phyloP scores from a whole-genome alignment of 2,888 invertebrate species.

The Linnaemya vulpina region DNA sequence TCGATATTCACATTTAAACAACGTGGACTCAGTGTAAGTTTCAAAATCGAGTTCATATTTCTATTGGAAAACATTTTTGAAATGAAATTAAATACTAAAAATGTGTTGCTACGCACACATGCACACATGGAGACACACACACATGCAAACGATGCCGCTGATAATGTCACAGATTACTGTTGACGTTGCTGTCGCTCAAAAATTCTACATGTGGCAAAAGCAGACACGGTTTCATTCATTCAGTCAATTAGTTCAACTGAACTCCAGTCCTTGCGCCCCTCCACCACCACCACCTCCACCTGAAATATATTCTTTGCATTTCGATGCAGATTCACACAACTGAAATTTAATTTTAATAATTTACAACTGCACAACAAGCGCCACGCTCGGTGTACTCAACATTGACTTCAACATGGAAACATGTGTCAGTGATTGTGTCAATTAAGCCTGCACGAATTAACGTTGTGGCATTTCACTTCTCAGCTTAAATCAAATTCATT shows the following conservation, averaged over 20 bases:
- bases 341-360: constrained; percentile 64
- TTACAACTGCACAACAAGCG: constrained; percentile 56
- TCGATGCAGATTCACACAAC: constrained; percentile 18
- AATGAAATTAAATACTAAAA: background rate
- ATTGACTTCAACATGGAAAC: constrained; percentile 18
- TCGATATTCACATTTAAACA: no score
- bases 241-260: constrained; percentile 36
- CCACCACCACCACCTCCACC: background rate
- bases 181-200: constrained; percentile 65
- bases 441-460: constrained; percentile 64
- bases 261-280: background rate
- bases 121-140: background rate
- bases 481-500: constrained; percentile 39
- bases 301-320: background rate
- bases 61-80: no score
- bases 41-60: no score
- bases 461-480: constrained; percentile 70
- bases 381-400: background rate
- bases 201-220: constrained; percentile 32
- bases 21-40: no score
- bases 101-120: background rate
- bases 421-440: constrained; percentile 70
- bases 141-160: constrained; percentile 36
- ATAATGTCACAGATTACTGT: constrained; percentile 61
- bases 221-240: constrained; percentile 51